Base-by-base conservation (phyloP, 1,140 invertebrate genomes). In the Drepana arcuata region DNA sequence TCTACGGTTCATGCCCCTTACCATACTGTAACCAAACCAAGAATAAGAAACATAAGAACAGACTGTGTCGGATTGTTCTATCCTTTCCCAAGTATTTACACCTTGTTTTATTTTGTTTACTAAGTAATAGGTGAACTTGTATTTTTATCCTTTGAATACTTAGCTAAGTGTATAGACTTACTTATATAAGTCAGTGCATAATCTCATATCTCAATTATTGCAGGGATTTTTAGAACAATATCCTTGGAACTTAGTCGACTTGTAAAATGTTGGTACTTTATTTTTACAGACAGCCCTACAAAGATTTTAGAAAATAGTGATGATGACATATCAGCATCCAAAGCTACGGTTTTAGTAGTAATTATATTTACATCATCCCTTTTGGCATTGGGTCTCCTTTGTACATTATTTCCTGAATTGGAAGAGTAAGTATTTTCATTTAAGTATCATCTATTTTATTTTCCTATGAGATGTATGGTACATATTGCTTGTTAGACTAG, bases 331-430 rank as follows among this genome's bases (percentile, higher is more conserved):
- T 87, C 86, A 11, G 87, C 89, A 41, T 84, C 75, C 37, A 84
- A 64, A 58, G 85, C 88, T 34, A 46, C 88, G 36, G 54, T 88
- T 46, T 79, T 85, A 41, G 86, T 90, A 41, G 65, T 69, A 37
- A 70, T 86, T 24, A 90, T 93, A 52, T 93, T 93, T 85, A 6
- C 87, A 16, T 53, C 74, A 16, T 92, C 91, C 23, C 50, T 91
- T 28, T 62, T 85, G 24, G 83, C 86, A 27, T 73, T 94, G 38
- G 84, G 80, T 52, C 86, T 89, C 64, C 83, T 93, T 14, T 93
- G 93, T 56, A 88, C 82, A 48, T 92, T 88, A 77, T 95, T 95
- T 81, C 93, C 94, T 43, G 83, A 93, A 64, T 84, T 96, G 39
- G 87, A 92, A 74, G 87, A 89, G 93, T 95, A 88, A 92, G 91